Conservation (phyloP, 2,888 invertebrate genomes). For the Tenthredo scrophulariae region DNA sequence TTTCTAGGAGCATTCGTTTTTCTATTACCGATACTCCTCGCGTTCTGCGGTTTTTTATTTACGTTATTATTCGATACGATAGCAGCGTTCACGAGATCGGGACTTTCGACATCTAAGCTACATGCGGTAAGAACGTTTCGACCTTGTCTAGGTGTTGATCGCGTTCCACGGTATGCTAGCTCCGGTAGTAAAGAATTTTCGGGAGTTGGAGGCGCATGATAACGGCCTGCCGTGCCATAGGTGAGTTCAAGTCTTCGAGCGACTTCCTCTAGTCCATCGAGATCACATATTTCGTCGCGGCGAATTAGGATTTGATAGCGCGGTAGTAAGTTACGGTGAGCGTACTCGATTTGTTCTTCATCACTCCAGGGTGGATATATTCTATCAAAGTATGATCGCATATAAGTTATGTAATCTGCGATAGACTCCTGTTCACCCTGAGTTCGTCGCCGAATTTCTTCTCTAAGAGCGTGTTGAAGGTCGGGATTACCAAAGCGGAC, state of each 20-base stretch:
- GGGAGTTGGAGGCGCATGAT: too few species aligned
- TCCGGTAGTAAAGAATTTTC: not conserved
- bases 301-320: conserved; percentile 3
- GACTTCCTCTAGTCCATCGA: not conserved
- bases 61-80: not conserved
- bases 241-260: too few species aligned
- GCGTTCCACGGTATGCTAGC: not conserved
- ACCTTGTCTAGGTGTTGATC: not conserved
- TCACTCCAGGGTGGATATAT: not conserved
- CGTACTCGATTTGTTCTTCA: not conserved
- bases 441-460: not conserved
- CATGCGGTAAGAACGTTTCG: not conserved
- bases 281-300: not conserved
- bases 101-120: not conserved
- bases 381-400: not conserved
- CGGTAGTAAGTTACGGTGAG: conserved; percentile 25
- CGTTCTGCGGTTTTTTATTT: not conserved
- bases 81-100: not conserved
- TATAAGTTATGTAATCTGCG: too few species aligned
- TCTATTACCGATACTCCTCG: not conserved
- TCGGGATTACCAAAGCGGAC: not conserved
- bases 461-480: not conserved
- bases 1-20: not conserved
- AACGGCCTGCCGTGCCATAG: too few species aligned
- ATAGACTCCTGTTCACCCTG: too few species aligned